Evolutionary conservation across 2,113 vertebrate species (phyloP).

Genomic region (Anguilla japonica): DNA sequence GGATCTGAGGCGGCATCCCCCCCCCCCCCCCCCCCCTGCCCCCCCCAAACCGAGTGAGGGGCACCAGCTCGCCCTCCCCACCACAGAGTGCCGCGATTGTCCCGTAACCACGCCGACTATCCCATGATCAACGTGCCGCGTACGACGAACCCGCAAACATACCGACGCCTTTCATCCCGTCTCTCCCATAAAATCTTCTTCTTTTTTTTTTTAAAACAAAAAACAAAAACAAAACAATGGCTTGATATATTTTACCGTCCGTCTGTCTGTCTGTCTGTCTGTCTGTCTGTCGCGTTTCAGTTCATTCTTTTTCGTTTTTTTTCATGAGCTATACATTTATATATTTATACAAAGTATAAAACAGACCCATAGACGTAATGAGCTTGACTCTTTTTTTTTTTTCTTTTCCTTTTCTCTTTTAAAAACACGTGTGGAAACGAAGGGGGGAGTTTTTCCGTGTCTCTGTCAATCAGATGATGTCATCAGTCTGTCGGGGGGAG

Average conservation of each 20-base stretch:
- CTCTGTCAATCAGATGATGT: constrained; percentile 42
- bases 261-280: constrained; percentile 32
- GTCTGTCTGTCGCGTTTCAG: constrained; percentile 43
- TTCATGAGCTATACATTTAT: constrained; percentile 55
- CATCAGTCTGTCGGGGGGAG: constrained; percentile 43
- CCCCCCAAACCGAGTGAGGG: constrained; percentile 24
- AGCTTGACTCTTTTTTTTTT: constrained; percentile 40
- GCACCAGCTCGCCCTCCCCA: background rate
- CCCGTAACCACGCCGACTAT: constrained; percentile 51
- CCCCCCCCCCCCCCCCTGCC: no score
- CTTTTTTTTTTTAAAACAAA: constrained; percentile 9
- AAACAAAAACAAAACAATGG: constrained; percentile 51
- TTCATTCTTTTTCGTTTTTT: constrained; percentile 45
- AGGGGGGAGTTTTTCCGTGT: constrained; percentile 13
- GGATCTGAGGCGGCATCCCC: constrained; percentile 39
- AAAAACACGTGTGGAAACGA: constrained; percentile 43
- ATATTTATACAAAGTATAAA: constrained; percentile 76
- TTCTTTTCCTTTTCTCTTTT: constrained; percentile 38
- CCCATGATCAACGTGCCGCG: constrained; percentile 44
- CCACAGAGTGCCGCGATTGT: constrained; percentile 53
- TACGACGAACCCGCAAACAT: constrained; percentile 36
- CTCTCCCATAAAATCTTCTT: constrained; percentile 32
- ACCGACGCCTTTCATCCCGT: constrained; percentile 47
- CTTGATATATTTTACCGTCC: constrained; percentile 52
- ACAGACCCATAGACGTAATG: constrained; percentile 55